Conservation (phyloP, 2,113 vertebrate species). For the Heterotilapia buettikoferi region DNA sequence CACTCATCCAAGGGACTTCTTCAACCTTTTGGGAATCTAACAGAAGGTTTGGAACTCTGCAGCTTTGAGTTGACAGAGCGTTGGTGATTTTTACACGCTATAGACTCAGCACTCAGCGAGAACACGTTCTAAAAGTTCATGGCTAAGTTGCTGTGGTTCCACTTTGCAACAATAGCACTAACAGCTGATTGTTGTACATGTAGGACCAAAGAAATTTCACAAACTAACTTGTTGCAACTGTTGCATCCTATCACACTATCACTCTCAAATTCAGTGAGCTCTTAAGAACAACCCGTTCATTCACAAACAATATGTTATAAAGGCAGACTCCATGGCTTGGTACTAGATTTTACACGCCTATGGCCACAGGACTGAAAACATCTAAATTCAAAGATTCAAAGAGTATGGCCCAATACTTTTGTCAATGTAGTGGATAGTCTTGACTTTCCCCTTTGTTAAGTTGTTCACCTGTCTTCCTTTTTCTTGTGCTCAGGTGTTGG, state of each 20-base stretch:
- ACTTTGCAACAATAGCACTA: neutral
- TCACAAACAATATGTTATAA: neutral
- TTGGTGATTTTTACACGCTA: neutral
- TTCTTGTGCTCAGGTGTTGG: neutral
- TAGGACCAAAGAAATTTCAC: neutral
- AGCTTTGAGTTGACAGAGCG: neutral
- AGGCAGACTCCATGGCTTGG: neutral
- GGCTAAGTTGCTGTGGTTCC: neutral
- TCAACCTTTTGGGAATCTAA: neutral
- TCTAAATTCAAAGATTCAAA: neutral
- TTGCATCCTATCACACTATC: neutral
- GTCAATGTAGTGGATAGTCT: neutral
- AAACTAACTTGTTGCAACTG: neutral
- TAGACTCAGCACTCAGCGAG: neutral
- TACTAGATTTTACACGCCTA: neutral
- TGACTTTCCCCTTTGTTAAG: neutral
- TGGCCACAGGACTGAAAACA: neutral
- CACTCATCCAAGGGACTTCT: neutral
- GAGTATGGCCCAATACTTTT: neutral
- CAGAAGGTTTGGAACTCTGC: neutral
- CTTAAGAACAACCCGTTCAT: neutral
- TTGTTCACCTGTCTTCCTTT: neutral
- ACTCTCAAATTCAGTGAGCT: neutral
- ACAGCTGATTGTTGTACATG: neutral
- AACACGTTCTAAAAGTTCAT: neutral